Evolutionary conservation across 2,797 vertebrate species (phyloP).

Genomic region (Xenopus petersii): DNA sequence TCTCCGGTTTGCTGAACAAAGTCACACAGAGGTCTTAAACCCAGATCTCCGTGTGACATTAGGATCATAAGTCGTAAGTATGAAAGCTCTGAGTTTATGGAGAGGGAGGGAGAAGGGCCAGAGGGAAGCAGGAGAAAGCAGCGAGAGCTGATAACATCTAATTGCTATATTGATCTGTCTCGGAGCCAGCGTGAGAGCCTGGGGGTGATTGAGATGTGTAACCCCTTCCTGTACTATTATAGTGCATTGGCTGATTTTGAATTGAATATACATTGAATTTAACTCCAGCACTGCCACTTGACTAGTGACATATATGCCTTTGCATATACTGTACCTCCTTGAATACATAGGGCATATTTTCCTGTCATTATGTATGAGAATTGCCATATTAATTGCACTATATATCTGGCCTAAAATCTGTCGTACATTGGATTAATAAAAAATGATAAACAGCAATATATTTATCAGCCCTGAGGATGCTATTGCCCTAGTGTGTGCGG

Average conservation of each 20-base stretch:
- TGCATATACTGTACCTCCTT: too few relatives aligned
- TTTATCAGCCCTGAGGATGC: too few relatives aligned
- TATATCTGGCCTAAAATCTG: too few relatives aligned
- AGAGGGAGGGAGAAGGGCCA: constrained; percentile 10
- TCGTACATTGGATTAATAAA: too few relatives aligned
- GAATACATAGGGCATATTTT: too few relatives aligned
- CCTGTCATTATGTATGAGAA: too few relatives aligned
- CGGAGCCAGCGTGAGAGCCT: constrained; percentile 52
- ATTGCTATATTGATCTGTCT: constrained; percentile 68
- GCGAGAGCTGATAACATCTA: constrained; percentile 67
- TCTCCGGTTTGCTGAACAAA: constrained; percentile 34
- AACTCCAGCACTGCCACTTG: too few relatives aligned
- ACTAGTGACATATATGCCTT: too few relatives aligned
- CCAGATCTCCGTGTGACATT: constrained; percentile 43
- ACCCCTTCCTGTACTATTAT: constrained; percentile 31
- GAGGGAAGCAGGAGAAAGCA: constrained; percentile 43
- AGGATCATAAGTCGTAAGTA: constrained; percentile 24
- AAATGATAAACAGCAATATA: too few relatives aligned
- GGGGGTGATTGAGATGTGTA: constrained; percentile 63
- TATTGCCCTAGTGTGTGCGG: too few relatives aligned
- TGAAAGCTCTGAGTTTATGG: constrained; percentile 21
- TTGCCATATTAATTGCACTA: too few relatives aligned
- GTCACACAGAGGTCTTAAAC: constrained; percentile 47
- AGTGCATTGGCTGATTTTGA: constrained; percentile 45
- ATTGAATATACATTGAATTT: too few relatives aligned